Evolutionary conservation across 1,140 invertebrate genomes (phyloP), one percentile per base, ranked within the genome.

Genomic region (Drosophila lacertosa): DNA sequence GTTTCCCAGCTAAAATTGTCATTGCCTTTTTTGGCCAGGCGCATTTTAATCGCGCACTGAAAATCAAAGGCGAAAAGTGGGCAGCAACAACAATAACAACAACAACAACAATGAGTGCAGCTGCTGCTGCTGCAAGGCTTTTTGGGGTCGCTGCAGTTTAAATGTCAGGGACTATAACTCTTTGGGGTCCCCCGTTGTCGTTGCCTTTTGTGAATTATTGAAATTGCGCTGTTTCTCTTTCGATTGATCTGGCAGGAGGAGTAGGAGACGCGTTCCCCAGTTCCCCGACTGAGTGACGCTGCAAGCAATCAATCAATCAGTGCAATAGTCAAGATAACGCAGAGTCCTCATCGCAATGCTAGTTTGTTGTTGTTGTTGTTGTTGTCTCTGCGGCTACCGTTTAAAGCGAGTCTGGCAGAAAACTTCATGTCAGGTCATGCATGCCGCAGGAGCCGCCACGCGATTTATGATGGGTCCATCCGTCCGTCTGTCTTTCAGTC

Each of bases 131-230:
- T 4, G n/a, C 33, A 39, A 29, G 45, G 26, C 60, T 63, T 70
- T 77, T 77, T 64, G 76, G 80, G 76, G 81, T 84, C 76, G 72
- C 68, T 57, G 24, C 59, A 63, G 48, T 63, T 64, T 63, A 51
- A 69, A 69, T 64, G 59, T 64, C 51, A 62, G 29, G 51, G 39
- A 51, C 73, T 63, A 84, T 84, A 84, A 86, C 65, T 84, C 81
- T 77, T 77, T 55, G 35, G 62, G 51, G 39, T 64, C 65, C 37
- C 13, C 50, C 48, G 39, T 44, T 29, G 15, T 29, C 26, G 58
- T 84, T 77, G 77, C 81, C 82, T 78, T 82, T 88, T 75, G 82
- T 86, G 82, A 88, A 88, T 88, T 86, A 86, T 86, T 86, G 82
- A 86, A 86, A 86, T 86, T 86, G 82, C 80, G 65, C 80, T 66